Evolutionary conservation across 2,113 vertebrate species (phyloP).

Genomic region (Zosterops lateralis): DNA sequence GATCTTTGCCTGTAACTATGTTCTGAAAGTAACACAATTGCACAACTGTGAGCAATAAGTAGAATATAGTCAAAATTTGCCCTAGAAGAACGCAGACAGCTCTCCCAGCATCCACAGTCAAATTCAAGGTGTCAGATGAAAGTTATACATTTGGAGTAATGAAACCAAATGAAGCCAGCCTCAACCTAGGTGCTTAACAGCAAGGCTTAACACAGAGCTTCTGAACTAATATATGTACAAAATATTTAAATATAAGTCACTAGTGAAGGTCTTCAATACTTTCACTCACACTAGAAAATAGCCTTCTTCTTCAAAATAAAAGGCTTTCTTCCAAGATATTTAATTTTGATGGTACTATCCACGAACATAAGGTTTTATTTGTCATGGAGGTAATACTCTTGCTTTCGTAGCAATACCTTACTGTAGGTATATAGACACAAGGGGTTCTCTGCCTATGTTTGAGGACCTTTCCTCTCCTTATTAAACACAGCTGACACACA

Average conservation of each 20-base stretch:
- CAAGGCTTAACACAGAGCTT: not conserved
- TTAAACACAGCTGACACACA: not conserved
- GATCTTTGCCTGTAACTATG: not conserved
- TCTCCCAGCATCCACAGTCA: not conserved
- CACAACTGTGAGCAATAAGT: not conserved
- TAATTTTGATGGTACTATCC: not conserved
- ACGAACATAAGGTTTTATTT: not conserved
- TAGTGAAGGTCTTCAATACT: not conserved
- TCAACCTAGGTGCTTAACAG: not conserved
- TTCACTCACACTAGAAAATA: not conserved
- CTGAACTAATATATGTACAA: not conserved
- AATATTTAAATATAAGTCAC: not conserved
- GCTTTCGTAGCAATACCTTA: not conserved
- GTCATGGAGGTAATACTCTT: not conserved
- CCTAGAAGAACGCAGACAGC: not conserved
- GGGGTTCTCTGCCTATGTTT: not conserved
- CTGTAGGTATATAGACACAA: not conserved
- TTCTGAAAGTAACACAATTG: not conserved
- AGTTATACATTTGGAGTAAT: not conserved
- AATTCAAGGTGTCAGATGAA: not conserved
- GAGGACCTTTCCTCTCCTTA: not conserved
- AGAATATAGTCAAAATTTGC: not conserved
- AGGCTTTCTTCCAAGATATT: not conserved
- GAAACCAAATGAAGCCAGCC: not conserved
- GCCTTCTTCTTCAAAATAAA: not conserved